A percentile compares a stretch with the other conserved stretches of the same genome.
phyloP scores from a whole-genome alignment of 2,888 invertebrate genomes.

The Diploptera punctata region DNA sequence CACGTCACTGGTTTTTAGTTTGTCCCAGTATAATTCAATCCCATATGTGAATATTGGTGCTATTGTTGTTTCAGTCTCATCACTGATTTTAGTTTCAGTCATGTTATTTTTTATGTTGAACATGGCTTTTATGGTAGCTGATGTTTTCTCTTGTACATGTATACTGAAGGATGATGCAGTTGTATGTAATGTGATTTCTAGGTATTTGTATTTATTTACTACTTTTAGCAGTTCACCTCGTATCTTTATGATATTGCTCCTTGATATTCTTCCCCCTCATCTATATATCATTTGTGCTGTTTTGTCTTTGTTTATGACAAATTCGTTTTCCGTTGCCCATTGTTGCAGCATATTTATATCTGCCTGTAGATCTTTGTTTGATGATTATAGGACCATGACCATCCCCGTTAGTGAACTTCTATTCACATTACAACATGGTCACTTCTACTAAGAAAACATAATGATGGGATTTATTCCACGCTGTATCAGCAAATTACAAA shows the following conservation, averaged over 20 bases:
- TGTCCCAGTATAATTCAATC: background rate
- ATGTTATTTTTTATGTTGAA: background rate
- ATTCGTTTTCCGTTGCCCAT: background rate
- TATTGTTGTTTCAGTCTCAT: background rate
- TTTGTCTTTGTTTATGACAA: slow-evolving; percentile 6
- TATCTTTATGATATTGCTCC: background rate
- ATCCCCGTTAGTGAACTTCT: background rate
- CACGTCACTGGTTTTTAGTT: background rate
- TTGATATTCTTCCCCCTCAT: background rate
- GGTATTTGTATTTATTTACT: background rate
- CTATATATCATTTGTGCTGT: background rate
- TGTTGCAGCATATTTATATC: slow-evolving; percentile 2
- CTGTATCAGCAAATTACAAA: too few relatives aligned
- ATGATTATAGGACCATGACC: background rate
- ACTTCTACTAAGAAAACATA: too few relatives aligned
- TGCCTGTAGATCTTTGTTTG: background rate
- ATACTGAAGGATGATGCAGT: background rate
- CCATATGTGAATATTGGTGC: background rate
- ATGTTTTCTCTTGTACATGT: background rate
- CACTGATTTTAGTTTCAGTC: background rate
- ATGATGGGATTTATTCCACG: too few relatives aligned
- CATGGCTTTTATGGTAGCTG: background rate
- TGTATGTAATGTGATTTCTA: background rate
- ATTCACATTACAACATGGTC: too few relatives aligned
- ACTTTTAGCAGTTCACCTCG: background rate